Base-by-base conservation (phyloP, 2,888 invertebrate species). In the Megamerina dolium region DNA sequence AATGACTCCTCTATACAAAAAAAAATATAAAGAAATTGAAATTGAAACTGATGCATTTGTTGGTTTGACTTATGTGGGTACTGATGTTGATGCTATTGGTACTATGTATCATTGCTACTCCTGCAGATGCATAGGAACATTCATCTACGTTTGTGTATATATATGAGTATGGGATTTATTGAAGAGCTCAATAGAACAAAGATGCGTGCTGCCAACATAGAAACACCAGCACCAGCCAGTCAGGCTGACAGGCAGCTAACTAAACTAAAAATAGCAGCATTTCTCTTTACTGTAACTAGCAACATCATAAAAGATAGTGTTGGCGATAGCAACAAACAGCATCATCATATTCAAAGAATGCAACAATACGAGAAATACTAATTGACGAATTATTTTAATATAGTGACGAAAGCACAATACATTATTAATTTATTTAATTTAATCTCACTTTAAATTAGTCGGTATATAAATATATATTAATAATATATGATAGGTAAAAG, bases 61-160 rank as follows among this genome's bases (percentile, higher is more conserved):
- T 42, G 36, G 36, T 65, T 64, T 64, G 64, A 64, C 66, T 63
- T 64, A 64, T 66, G 64, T 59, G 20, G 27, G 20, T 30, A 36
- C 35, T 35, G 35, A 10, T 60, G 61, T 13, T 16, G 31, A 13
- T 31, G 31, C 16, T 16, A 16, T 2, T 9, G 31, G 5, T 31
- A 16, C 14, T 10, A 16, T 27, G 34, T 34, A 29, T 29, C 29
- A 20, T 33, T 6, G 26, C 26, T 23, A 10, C 26, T n/a, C n/a
- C n/a, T n/a, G n/a, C n/a, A n/a, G n/a, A n/a, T n/a, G n/a, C n/a
- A n/a, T n/a, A n/a, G n/a, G n/a, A n/a, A n/a, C n/a, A n/a, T n/a
- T n/a, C 30, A 38, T 5, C 9, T 10, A 14, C 14, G 14, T 37
- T 12, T 16, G 23, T 33, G 12, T 16, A 13, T 33, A n/a, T 16